These are phyloP conservation scores for Zoroaster sp. DNA, from an alignment of 53 echinoderm and acorn worm species.

Conservation along the genomic window DNA sequence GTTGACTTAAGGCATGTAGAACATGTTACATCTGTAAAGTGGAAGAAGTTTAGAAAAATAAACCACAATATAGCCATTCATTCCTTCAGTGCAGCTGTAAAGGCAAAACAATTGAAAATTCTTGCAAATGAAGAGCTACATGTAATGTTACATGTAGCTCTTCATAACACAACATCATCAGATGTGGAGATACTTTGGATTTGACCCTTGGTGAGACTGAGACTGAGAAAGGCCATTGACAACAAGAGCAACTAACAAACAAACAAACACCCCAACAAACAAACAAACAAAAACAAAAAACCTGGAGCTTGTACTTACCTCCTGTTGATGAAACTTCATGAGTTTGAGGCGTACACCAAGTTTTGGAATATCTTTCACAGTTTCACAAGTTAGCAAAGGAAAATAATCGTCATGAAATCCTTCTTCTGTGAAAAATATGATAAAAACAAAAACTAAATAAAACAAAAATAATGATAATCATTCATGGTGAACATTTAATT, in stretches of 20 bases:
- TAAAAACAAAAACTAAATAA: too few species aligned
- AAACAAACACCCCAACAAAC: too few species aligned
- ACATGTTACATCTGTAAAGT: neutral
- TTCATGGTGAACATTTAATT: too few species aligned
- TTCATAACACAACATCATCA: too few species aligned
- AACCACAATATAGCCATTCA: neutral
- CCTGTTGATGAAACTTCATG: slow-evolving; percentile 11
- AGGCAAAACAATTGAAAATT: neutral
- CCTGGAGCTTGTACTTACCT: slow-evolving; percentile 13
- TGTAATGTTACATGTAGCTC: too few species aligned
- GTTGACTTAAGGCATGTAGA: too few species aligned
- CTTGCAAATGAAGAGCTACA: neutral
- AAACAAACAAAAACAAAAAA: too few species aligned
- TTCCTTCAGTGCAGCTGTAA: neutral
- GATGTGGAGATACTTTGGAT: too few species aligned
- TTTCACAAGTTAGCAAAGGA: neutral
- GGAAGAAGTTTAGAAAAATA: neutral
- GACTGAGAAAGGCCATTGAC: too few species aligned
- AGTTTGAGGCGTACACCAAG: slow-evolving; percentile 18
- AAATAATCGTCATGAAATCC: slow-evolving; percentile 35
- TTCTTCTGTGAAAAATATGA: slow-evolving; percentile 21
- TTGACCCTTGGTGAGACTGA: too few species aligned
- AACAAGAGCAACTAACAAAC: too few species aligned
- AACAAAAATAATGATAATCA: too few species aligned
- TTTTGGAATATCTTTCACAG: slow-evolving; percentile 12